phyloP scores from a whole-genome alignment of 2,797 vertebrate species.

The Sternotherus odoratus region DNA sequence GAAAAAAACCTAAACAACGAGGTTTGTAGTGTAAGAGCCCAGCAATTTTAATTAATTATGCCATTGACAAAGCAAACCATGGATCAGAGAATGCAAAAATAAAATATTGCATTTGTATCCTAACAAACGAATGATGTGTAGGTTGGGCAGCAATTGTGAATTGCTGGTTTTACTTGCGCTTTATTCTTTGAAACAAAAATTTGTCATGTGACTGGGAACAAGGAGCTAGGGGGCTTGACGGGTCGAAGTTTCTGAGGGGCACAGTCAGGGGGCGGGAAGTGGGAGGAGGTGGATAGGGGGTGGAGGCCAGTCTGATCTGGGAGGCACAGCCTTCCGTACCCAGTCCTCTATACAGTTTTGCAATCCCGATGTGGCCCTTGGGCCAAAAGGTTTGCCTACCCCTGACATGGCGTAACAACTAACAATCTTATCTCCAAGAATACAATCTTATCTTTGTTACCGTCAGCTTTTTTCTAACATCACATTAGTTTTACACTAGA shows the following conservation, averaged over 20 bases:
- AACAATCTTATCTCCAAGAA: not conserved
- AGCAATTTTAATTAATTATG: accelerated
- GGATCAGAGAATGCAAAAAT: not conserved
- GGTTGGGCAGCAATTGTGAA: not conserved
- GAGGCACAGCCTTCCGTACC: no score
- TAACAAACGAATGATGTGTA: not conserved
- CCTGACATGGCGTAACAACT: accelerated
- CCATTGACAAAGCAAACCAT: not conserved
- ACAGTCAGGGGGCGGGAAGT: no score
- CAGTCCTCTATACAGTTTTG: no score
- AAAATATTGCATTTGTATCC: not conserved
- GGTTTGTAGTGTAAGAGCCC: accelerated
- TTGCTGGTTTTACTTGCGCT: not conserved
- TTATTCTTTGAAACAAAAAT: not conserved
- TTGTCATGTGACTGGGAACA: accelerated
- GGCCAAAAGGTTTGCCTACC: no score
- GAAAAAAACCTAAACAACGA: accelerated
- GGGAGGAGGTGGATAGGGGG: no score
- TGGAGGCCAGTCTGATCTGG: no score
- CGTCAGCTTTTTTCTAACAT: not conserved
- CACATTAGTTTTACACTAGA: not conserved
- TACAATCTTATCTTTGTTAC: not conserved
- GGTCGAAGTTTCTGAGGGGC: no score
- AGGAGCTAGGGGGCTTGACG: no score
- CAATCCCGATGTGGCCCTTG: no score